Evolutionary conservation across 2,113 vertebrate genomes (phyloP), one percentile per base, ranked within the genome.

Genomic region (Terrapene triunguis): DNA sequence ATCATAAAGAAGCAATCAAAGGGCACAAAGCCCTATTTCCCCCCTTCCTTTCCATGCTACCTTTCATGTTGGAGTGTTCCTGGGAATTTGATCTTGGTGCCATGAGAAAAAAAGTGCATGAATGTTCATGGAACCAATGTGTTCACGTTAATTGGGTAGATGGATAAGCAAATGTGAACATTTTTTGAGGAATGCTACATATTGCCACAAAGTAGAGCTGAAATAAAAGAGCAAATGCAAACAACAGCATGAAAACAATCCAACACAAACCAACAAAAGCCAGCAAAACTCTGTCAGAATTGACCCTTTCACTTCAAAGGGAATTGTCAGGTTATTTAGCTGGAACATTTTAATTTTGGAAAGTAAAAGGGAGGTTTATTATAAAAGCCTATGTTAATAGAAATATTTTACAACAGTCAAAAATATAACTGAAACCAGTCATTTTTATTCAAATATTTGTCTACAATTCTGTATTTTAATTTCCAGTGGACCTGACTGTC

Each of bases 101-200:
- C 74, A 87, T 9, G 51, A 91, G 27, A 88, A 82, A 62, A 69
- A 72, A 87, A 50, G 59, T 5, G 53, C 57, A 85, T 85, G 90
- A 94, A 85, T 72, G n/a, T 42, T 62, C 92, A 53, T 50, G 89
- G 57, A 91, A 91, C 91, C 79, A 57, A 42, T 1, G 42, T 48
- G 47, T 42, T 92, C 57, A 59, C 44, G 44, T 88, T 88, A 91
- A 92, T 54, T 93, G 8, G 96, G 93, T 80, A 89, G 94, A 98
- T 98, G 98, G 97, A 98, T 94, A 98, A 98, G 98, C 98, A 96
- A 97, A 98, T 98, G 97, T 96, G 88, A 96, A 95, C 97, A 96
- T 97, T 97, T 98, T 97, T 97, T 96, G 54, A 88, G 93, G 94
- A 96, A 92, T 91, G 96, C 85, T 83, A 97, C 94, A 62, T 81